Evolutionary conservation across 2,797 vertebrate genomes (phyloP).

Genomic region (Sitta carolinensis): DNA sequence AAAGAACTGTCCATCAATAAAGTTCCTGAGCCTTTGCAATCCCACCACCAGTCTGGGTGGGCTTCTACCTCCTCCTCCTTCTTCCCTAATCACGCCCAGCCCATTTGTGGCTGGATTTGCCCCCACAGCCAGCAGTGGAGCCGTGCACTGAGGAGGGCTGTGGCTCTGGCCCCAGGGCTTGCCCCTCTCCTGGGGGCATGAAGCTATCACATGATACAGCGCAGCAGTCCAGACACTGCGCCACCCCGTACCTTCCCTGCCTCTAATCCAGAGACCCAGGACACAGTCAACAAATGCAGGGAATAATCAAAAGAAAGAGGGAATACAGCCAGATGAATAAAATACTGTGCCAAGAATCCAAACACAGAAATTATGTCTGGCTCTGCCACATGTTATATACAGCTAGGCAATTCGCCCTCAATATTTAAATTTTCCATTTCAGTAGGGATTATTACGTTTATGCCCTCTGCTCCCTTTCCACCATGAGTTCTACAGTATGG

Average conservation of each 20-base stretch:
- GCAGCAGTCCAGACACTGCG: rapidly evolving
- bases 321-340: background rate
- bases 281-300: background rate
- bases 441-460: background rate
- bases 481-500: background rate
- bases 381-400: background rate
- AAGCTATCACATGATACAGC: rapidly evolving
- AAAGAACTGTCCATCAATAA: conserved; percentile 3
- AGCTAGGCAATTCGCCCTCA: background rate
- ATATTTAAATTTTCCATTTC: background rate
- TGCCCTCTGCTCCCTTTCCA: background rate
- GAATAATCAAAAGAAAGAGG: background rate
- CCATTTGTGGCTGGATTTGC: rapidly evolving
- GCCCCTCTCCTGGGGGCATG: rapidly evolving
- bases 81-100: background rate
- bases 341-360: background rate
- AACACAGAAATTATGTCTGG: background rate
- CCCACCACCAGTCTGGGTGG: background rate
- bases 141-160: background rate
- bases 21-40: background rate
- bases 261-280: background rate
- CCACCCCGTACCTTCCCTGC: background rate
- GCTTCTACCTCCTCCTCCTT: background rate
- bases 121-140: background rate
- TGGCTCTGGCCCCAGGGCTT: rapidly evolving